Evolutionary conservation across 2,797 vertebrate genomes (phyloP).

Genomic region (Sebastes steindachneri): DNA sequence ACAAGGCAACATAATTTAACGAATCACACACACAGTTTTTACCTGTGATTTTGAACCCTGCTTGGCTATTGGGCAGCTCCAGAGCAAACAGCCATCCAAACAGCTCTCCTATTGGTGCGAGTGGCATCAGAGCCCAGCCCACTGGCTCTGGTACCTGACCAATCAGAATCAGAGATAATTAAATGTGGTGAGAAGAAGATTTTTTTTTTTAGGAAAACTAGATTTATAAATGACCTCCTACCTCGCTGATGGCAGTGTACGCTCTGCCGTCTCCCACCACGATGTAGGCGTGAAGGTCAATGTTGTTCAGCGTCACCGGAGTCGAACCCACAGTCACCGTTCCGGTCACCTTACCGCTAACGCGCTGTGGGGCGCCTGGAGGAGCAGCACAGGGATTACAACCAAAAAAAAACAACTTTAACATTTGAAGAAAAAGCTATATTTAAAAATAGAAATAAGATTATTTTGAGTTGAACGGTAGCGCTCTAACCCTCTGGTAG

Average conservation of each 20-base stretch:
- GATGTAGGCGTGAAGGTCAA: conserved; percentile 93
- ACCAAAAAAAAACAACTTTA: background rate
- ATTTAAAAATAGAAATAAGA: too few species aligned
- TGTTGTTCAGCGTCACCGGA: conserved; percentile 79
- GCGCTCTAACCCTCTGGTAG: conserved; percentile 87
- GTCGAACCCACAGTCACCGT: conserved; percentile 84
- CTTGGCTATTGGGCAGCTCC: conserved; percentile 89
- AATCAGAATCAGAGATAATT: background rate
- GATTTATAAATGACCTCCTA: background rate
- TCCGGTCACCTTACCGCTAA: conserved; percentile 94
- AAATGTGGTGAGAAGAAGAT: background rate
- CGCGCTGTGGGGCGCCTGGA: conserved; percentile 91
- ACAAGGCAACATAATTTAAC: background rate
- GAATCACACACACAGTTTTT: conserved; percentile 63
- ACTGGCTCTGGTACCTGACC: conserved; percentile 85
- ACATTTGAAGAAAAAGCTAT: background rate
- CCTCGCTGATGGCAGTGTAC: conserved; percentile 92
- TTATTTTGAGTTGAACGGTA: background rate
- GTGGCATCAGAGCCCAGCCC: conserved; percentile 90
- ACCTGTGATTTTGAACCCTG: conserved; percentile 93
- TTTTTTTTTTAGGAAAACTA: background rate
- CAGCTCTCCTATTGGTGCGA: conserved; percentile 89
- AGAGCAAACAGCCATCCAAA: conserved; percentile 97
- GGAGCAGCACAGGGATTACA: background rate
- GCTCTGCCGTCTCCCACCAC: conserved; percentile 93